Percentiles rank a stretch among this genome's conserved stretches.
These are phyloP conservation scores for Origma solitaria DNA, from an alignment of 2,113 vertebrate genomes.

Conservation along the genomic window DNA sequence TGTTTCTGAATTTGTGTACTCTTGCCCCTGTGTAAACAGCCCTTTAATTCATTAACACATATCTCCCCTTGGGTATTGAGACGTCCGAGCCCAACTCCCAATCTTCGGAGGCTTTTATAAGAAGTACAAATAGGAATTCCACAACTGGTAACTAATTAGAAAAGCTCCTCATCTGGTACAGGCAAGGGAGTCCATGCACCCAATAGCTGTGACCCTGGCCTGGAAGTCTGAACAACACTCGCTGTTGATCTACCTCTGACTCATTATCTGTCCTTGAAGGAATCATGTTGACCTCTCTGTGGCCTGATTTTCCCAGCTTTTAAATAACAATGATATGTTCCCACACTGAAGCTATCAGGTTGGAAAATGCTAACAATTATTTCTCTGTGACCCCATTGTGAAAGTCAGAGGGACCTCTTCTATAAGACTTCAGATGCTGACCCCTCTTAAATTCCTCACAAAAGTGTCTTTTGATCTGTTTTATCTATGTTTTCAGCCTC, in stretches of 20 bases:
- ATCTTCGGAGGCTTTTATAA: neutral
- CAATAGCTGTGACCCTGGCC: neutral
- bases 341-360: neutral
- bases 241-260: neutral
- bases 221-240: neutral
- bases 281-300: neutral
- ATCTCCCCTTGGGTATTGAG: neutral
- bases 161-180: neutral
- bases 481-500: neutral
- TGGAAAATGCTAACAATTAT: neutral
- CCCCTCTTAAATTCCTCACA: neutral
- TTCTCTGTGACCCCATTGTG: neutral
- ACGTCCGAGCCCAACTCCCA: neutral
- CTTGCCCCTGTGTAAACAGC: neutral
- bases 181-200: accelerated
- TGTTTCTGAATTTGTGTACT: neutral
- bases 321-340: neutral
- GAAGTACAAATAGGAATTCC: neutral
- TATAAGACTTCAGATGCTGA: neutral
- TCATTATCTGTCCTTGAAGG: conserved; percentile 27
- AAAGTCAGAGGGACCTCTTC: neutral
- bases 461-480: neutral
- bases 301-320: neutral
- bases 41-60: neutral
- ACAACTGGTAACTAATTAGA: neutral